Evolutionary conservation across 2,113 vertebrate species (phyloP).

Genomic region (Recurvirostra avosetta): DNA sequence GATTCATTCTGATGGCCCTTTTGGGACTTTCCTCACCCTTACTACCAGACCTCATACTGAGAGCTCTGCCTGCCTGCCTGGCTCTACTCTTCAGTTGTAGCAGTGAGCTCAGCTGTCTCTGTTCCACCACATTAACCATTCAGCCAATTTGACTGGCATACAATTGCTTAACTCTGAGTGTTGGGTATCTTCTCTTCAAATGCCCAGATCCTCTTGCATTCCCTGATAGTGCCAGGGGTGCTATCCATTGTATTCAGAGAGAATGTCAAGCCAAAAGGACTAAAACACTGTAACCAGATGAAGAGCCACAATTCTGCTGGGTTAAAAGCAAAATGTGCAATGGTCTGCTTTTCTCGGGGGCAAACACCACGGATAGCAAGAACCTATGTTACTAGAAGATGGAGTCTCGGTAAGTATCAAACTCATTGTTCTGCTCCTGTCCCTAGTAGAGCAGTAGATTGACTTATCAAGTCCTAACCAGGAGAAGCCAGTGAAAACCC

Average conservation of each 20-base stretch:
- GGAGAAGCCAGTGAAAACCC: neutral
- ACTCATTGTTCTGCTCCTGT: neutral
- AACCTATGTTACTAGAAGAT: neutral
- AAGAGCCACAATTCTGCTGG: neutral
- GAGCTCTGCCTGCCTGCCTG: neutral
- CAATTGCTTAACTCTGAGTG: neutral
- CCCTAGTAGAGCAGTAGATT: neutral
- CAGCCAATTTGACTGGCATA: neutral
- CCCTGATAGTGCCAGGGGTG: neutral
- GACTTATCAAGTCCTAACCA: neutral
- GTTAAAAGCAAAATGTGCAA: neutral
- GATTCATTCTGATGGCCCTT: neutral
- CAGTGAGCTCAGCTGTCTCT: neutral
- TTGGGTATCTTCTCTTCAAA: neutral
- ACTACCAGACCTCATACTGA: neutral
- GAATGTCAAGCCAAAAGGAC: neutral
- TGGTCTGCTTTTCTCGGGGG: rapidly evolving
- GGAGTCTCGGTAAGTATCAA: neutral
- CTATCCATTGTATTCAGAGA: neutral
- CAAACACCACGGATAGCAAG: neutral
- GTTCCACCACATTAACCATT: neutral
- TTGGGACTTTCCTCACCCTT: neutral
- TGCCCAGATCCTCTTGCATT: neutral
- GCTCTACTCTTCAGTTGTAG: neutral
- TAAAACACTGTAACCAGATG: neutral